Percentiles rank a stretch among this genome's conserved stretches.
phyloP scores from a whole-genome alignment of 2,113 vertebrate species.

The Microtus richardsoni region DNA sequence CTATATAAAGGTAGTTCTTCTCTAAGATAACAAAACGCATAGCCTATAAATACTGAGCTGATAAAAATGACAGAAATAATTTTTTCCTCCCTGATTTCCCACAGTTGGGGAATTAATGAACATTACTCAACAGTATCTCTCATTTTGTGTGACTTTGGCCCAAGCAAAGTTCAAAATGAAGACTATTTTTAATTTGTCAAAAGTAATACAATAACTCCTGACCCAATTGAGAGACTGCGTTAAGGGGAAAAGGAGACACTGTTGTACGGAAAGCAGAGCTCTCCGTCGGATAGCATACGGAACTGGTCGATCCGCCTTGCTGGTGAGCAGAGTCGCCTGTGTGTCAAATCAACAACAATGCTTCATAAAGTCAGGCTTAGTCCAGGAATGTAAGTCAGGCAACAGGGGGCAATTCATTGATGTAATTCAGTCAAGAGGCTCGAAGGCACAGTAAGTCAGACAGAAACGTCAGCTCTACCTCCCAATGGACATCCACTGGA shows the following conservation, averaged over 20 bases:
- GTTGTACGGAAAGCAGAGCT: not conserved
- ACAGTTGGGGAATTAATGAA: not conserved
- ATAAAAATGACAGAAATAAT: conserved; percentile 43
- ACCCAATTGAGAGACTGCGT: not conserved
- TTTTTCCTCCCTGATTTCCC: not conserved
- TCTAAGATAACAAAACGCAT: conserved; percentile 29
- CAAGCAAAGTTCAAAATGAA: not conserved
- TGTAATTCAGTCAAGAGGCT: not conserved
- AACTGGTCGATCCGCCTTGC: not conserved
- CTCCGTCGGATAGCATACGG: not conserved
- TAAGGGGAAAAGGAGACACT: not conserved
- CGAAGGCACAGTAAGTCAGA: not conserved
- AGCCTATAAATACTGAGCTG: not conserved
- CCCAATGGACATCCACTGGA: not conserved
- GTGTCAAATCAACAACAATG: conserved; percentile 3
- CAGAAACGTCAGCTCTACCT: not conserved
- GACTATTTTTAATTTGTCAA: not conserved
- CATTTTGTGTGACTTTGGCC: not conserved
- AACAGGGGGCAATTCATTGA: not conserved
- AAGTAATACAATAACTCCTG: not conserved
- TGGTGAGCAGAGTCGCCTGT: not conserved
- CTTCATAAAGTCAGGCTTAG: conserved; percentile 11
- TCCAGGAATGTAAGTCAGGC: not conserved
- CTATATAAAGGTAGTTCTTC: not conserved
- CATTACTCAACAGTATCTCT: not conserved